Evolutionary conservation across 2,797 vertebrate genomes (phyloP).

Genomic region (Eulemur albifrons): DNA sequence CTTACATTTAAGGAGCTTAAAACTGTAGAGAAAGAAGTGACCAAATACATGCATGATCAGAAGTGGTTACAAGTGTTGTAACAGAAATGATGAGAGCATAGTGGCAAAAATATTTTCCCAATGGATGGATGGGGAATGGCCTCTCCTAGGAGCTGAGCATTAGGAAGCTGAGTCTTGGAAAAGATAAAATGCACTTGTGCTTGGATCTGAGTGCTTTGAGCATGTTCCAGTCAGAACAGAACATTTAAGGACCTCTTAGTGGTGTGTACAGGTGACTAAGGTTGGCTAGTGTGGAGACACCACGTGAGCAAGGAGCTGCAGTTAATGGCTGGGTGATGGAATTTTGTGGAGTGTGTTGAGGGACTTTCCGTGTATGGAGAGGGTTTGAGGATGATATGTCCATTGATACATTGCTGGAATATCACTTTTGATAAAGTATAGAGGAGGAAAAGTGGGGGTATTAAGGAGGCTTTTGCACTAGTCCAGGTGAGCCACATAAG

Average conservation of each 20-base stretch:
- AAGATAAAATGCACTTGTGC: not conserved
- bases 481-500: not conserved
- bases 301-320: not conserved
- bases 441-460: not conserved
- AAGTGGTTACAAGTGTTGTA: not conserved
- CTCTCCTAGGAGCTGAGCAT: not conserved
- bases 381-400: not conserved
- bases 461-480: not conserved
- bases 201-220: not conserved
- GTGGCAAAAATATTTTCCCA: not conserved
- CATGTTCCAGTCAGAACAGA: not conserved
- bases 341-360: not conserved
- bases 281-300: not conserved
- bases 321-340: not conserved
- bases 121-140: not conserved
- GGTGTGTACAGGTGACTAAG: rapidly evolving
- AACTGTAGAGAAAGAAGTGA: not conserved
- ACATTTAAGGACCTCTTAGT: not conserved
- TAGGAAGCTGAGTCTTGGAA: not conserved
- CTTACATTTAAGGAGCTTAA: not conserved
- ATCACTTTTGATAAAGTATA: not conserved
- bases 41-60: not conserved
- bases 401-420: not conserved
- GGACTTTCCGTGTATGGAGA: not conserved
- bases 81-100: not conserved